Base-by-base conservation (phyloP, 2,113 vertebrate species). In the Aspidoscelis tigris region DNA sequence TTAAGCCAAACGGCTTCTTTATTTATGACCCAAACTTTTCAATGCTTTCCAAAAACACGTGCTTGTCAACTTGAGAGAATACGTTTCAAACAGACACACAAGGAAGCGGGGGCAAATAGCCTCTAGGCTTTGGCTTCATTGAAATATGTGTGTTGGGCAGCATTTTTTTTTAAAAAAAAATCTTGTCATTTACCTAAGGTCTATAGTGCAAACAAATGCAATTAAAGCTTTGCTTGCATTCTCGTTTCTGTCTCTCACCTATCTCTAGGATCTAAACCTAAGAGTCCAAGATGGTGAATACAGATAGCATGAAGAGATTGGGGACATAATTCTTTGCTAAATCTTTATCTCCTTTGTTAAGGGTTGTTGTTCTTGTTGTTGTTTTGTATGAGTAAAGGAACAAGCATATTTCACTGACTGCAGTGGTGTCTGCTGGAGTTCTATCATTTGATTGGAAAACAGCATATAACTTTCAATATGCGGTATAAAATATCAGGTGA, bases 21-120 rank as follows among this genome's bases (percentile, higher is more conserved):
- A 95, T 96, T 96, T 96, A 96, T 96, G 90, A 94, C 94, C 95
- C 94, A 95, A 95, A 94, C 95, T 96, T 96, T 97, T 97, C 96
- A 95, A 96, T 96, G 95, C 94, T 93, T 94, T 97, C 95, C 95
- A 95, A 96, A 33, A 96, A 96, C 96, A 96, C 93, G 91, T 96
- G 96, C 96, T 97, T 97, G 96, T 96, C 96, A 96, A 94, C 76
- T 92, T 93, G 87, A 91, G 92, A 96, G 95, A 95, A 95, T 92
- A 93, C 94, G 88, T 92, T 96, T 96, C 94, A 96, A 95, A 94
- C 92, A 93, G 94, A 91, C 93, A 90, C 92, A 94, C 91, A 95
- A 90, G 68, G 24, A 39, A 41, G 91, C 70, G 69, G 82, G 82
- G 88, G 90, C 91, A 93, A 61, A 95, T 93, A 93, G 94, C 89